Evolutionary conservation across 1,140 invertebrate genomes (phyloP), one percentile per base, ranked within the genome.

Genomic region (Drosophila hydei): DNA sequence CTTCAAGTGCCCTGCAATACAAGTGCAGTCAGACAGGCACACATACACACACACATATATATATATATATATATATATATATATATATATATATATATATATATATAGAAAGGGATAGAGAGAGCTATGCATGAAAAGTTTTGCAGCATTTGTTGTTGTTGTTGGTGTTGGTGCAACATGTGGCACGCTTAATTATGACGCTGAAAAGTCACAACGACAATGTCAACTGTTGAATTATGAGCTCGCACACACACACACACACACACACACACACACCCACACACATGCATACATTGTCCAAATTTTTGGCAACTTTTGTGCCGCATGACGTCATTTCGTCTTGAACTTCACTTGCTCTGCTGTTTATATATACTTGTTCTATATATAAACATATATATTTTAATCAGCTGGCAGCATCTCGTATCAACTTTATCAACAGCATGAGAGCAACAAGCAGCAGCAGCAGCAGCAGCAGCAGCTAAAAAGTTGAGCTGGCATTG

Each of bases 111-210:
- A n/a, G n/a, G n/a, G n/a, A n/a, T n/a, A n/a, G n/a, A n/a, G n/a
- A n/a, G n/a, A n/a, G n/a, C n/a, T n/a, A 72, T 58, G 54, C 59
- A 52, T 60, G 51, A 8, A 81, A 83, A 78, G 58, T 83, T 84
- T 75, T 61, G 64, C 45, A 25, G 67, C 42, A 54, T 69, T 56
- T 33, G 30, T 33, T 2, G 27, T 3, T 30, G 70, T 55, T 84
- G 68, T 2, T 58, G 51, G 9, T 59, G 70, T 48, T 51, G 72
- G 77, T 87, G 81, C 81, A 87, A 87, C 81, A 87, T 85, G 77
- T 88, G 77, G 83, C 74, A 68, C 27, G 72, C 75, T 87, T 87
- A 85, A 85, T 88, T 88, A 87, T 87, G 83, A 87, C 71, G 78
- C 74, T 77, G 69, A 65, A 45, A 75, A 71, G 60, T 77, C 69